Conservation (phyloP, 2,888 invertebrate species). For the Halocaridina rubra region DNA sequence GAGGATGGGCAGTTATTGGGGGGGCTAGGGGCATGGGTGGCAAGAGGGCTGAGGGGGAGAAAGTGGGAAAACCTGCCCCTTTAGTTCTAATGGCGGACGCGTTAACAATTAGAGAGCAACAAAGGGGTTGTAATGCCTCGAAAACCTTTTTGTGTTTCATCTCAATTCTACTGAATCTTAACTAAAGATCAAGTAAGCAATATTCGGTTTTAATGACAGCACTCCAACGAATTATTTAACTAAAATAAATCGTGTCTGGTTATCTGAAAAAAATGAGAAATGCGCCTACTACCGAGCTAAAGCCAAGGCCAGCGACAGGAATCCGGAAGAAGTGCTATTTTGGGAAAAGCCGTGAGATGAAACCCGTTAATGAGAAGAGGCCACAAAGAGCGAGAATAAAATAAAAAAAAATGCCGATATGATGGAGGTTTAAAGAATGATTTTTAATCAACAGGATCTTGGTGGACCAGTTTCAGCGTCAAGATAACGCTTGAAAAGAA, state of each 20-base stretch:
- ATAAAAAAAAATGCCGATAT: not conserved
- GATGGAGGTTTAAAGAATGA: conserved; percentile 20
- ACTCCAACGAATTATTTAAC: not conserved
- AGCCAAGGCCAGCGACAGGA: conserved; percentile 17
- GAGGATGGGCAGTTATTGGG: too few species aligned
- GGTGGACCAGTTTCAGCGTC: not conserved
- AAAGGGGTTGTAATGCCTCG: conserved; percentile 28
- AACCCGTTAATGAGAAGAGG: conserved; percentile 27
- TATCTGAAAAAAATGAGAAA: not conserved
- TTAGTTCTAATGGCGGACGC: conserved; percentile 49
- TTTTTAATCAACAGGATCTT: conserved; percentile 39
- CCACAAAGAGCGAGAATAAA: not conserved
- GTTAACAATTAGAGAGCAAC: conserved; percentile 53
- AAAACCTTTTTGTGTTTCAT: not conserved
- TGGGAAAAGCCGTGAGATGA: conserved; percentile 34
- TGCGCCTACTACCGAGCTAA: too few species aligned
- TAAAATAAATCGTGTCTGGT: not conserved
- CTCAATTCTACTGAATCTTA: not conserved
- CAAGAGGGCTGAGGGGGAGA: too few species aligned
- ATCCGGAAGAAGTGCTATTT: not conserved
- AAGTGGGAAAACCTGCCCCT: not conserved
- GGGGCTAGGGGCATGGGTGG: too few species aligned
- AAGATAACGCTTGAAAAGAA: not conserved
- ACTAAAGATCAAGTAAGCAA: too few species aligned
- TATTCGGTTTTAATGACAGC: not conserved